phyloP scores from a whole-genome alignment of 2,888 invertebrate species.

The Amphimallon solstitiale region DNA sequence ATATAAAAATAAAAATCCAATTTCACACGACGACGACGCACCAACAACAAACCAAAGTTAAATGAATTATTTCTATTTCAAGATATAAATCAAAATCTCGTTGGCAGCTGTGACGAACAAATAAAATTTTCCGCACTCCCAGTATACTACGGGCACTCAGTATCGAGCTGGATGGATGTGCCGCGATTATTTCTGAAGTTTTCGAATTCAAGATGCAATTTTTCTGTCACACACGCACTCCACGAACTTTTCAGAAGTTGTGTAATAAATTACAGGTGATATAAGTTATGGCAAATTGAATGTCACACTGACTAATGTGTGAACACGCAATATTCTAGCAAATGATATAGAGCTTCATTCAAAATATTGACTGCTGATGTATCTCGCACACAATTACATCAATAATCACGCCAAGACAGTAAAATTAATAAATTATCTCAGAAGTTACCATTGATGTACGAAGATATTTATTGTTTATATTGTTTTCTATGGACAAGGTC shows the following conservation, averaged over 20 bases:
- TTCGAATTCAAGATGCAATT: constrained; percentile 46
- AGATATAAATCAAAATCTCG: constrained; percentile 43
- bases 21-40: constrained; percentile 24
- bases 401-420: too few species aligned
- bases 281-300: constrained; percentile 52
- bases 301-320: constrained; percentile 43
- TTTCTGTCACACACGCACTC: constrained; percentile 48
- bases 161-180: constrained; percentile 37
- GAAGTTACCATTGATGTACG: too few species aligned
- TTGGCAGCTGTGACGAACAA: constrained; percentile 22
- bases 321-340: background rate
- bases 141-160: constrained; percentile 12
- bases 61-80: constrained; percentile 45
- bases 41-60: constrained; percentile 38
- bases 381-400: too few species aligned
- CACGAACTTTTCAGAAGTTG: constrained; percentile 46
- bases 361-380: too few species aligned
- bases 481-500: too few species aligned
- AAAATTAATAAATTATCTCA: too few species aligned
- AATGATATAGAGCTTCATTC: background rate
- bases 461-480: too few species aligned
- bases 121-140: constrained; percentile 23
- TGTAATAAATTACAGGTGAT: constrained; percentile 48
- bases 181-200: constrained; percentile 44
- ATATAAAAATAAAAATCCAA: constrained; percentile 41